Evolutionary conservation across 1,140 invertebrate species (phyloP).

Genomic region (Proales similis): DNA sequence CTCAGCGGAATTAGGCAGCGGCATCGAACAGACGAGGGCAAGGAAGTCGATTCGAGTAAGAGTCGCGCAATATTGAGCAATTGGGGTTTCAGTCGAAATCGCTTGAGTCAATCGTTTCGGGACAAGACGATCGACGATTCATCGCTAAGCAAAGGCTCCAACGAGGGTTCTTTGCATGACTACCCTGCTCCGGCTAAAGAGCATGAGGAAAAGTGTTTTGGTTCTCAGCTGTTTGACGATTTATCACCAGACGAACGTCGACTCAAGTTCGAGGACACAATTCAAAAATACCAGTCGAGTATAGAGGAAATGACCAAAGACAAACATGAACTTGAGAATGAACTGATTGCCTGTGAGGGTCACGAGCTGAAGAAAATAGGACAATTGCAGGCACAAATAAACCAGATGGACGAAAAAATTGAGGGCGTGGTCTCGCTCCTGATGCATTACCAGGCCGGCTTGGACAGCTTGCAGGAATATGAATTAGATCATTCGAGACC

Average conservation of each 20-base stretch:
- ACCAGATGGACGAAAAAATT: conserved; percentile 27
- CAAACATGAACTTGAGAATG: conserved; percentile 16
- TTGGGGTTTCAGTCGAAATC: too few relatives aligned
- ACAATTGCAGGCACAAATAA: not conserved
- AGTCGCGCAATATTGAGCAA: too few relatives aligned
- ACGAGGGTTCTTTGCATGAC: too few relatives aligned
- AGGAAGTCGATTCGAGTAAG: conserved; percentile 16
- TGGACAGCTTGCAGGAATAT: too few relatives aligned
- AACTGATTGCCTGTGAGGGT: not conserved
- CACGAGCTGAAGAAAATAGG: not conserved
- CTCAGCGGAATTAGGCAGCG: not conserved
- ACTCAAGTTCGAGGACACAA: conserved; percentile 19
- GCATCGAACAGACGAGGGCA: conserved; percentile 10
- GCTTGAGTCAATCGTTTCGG: too few relatives aligned
- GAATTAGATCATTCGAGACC: too few relatives aligned
- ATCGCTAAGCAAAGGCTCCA: too few relatives aligned
- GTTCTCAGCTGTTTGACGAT: conserved; percentile 22
- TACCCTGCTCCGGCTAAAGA: too few relatives aligned
- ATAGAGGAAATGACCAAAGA: conserved; percentile 19
- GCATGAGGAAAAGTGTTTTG: conserved; percentile 2
- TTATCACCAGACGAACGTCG: not conserved
- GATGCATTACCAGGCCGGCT: conserved; percentile 17
- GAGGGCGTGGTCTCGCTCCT: conserved; percentile 21
- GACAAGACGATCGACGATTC: too few relatives aligned
- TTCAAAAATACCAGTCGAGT: conserved; percentile 8